Evolutionary conservation across 2,888 invertebrate species (phyloP), one percentile per base, ranked within the genome.

Genomic region (Sepioteuthis lessoniana): DNA sequence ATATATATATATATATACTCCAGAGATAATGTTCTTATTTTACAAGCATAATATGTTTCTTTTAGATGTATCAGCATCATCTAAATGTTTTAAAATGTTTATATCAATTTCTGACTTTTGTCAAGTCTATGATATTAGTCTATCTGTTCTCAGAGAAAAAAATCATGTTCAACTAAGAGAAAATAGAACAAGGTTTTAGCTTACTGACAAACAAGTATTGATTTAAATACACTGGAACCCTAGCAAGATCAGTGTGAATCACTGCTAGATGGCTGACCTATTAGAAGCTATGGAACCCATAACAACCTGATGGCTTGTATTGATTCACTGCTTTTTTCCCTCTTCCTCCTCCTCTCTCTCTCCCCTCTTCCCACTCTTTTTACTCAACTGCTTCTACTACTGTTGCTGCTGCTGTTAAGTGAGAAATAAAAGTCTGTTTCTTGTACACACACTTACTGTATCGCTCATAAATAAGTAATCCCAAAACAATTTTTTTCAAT

Each of bases 1-100:
- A 90, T 90, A 90, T 90, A 90, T 90, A 90, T 90, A 90, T 90
- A 90, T 37, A 90, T 90, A 37, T 90, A 90, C 28, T 21, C n/a
- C 5, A 25, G 35, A 42, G 42, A 42, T 42, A 42, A 42, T 42
- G 42, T 42, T 42, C 42, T 42, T 42, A 42, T 42, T 42, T 42
- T 42, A 42, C 3, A 42, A 7, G 42, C 42, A 42, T 42, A 42
- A 55, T 55, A 55, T 25, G 21, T 55, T 5, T 25, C 13, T 76
- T 76, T n/a, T 16, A 76, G n/a, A n/a, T 76, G 13, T 1, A n/a
- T 76, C 8, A 76, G 13, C 19, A 42, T n/a, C n/a, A 76, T 76
- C 7, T 3, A 1, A 76, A 2, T 16, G 13, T 76, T 35, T 76
- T n/a, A n/a, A 35, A 35, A 10, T 7, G n/a, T 76, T 76, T n/a